A percentile compares a stretch with the other conserved stretches of the same genome.
Evolutionary conservation across 2,797 vertebrate species (phyloP).

Genomic region (Steatocranus sp.): DNA sequence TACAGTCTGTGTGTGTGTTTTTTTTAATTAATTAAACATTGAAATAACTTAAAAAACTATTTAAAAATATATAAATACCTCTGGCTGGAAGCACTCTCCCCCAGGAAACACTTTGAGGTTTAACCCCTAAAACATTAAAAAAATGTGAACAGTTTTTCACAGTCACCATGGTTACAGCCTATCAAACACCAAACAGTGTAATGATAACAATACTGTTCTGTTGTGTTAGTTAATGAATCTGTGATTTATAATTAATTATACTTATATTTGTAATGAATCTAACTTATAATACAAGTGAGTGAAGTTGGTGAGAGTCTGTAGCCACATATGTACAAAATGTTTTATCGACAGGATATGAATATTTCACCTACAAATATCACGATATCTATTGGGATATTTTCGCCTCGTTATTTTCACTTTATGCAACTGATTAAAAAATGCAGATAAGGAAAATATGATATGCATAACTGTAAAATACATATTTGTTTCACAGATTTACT

Average conservation of each 20-base stretch:
- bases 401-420: accelerated
- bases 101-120: slow-evolving; percentile 61
- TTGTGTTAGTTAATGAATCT: background rate
- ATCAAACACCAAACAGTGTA: accelerated
- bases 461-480: background rate
- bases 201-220: background rate
- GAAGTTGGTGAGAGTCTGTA: background rate
- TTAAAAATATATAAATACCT: slow-evolving; percentile 18
- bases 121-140: slow-evolving; percentile 52
- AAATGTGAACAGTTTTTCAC: background rate
- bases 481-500: background rate
- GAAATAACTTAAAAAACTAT: background rate
- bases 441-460: background rate
- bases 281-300: background rate
- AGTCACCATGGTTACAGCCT: background rate
- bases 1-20: background rate
- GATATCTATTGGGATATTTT: background rate
- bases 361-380: background rate
- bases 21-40: background rate
- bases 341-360: background rate
- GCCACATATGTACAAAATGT: background rate
- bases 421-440: background rate
- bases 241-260: background rate
- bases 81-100: slow-evolving; percentile 59
- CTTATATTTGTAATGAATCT: background rate